phyloP scores from a whole-genome alignment of 2,888 invertebrate genomes.

The Pinctada fucata region DNA sequence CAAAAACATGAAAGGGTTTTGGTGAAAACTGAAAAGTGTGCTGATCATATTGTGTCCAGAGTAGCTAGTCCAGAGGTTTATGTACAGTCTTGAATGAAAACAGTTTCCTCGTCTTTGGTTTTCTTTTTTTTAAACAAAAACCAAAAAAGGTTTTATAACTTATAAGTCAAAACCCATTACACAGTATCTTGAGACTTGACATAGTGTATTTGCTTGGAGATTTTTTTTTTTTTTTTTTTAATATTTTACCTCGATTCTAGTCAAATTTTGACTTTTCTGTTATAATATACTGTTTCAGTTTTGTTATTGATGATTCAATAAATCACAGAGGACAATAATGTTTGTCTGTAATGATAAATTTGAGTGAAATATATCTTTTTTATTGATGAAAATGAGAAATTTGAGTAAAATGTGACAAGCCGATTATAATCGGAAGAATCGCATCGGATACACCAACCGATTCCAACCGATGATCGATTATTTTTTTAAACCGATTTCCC shows the following conservation, averaged over 20 bases:
- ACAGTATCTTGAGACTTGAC: too few species aligned
- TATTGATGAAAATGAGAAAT: not conserved
- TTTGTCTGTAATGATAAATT: not conserved
- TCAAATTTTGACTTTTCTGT: not conserved
- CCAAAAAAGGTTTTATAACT: too few species aligned
- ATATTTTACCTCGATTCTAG: not conserved
- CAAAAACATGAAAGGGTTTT: constrained; percentile 11
- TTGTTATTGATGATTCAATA: not conserved
- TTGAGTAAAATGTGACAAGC: not conserved
- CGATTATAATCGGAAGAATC: not conserved
- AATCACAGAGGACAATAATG: not conserved
- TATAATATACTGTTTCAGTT: too few species aligned
- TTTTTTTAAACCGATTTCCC: not conserved
- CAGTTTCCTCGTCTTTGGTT: too few species aligned
- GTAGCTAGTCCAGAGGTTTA: too few species aligned
- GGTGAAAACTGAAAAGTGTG: constrained; percentile 1
- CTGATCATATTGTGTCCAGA: not conserved
- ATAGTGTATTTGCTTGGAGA: too few species aligned
- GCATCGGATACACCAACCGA: not conserved
- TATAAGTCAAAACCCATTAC: too few species aligned
- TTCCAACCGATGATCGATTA: not conserved
- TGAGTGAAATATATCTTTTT: not conserved
- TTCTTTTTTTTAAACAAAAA: too few species aligned
- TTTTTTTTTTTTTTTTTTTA: not conserved
- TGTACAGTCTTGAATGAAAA: too few species aligned